Base-by-base conservation (phyloP, 1,140 invertebrate species). In the Cylas formicarius region DNA sequence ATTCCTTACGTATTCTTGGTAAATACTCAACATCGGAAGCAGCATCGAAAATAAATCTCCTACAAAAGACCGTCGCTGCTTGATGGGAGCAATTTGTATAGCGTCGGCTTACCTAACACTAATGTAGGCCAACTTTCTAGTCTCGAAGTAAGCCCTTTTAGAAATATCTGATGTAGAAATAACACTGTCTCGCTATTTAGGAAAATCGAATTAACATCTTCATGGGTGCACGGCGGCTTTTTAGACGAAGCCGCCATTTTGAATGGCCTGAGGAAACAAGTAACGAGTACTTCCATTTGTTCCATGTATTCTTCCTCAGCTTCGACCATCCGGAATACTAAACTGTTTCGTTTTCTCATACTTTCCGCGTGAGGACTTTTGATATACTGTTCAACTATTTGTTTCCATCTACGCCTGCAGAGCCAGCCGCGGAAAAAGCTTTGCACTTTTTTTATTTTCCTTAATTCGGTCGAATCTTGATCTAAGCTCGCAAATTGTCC, bases 181-280 rank as follows among this genome's bases (percentile, higher is more conserved):
- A 96, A 71, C 29, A 96, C 80, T 0, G 90, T 94, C 68, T 96
- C 91, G 58, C 86, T 88, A 69, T 96, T 96, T 20, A 96, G 71
- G 69, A 94, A 96, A 54, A 95, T 94, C 21, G 90, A 94, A 67
- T 91, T 94, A 36, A 95, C 87, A 60, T 96, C 91, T 65, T 95
- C 91, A 62, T 96, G 91, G 2, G 83, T 83, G 60, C 90, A 91
- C 0, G 90, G 89, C 4, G 91, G 90, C 63, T 89, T 91, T 67
- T 93, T 93, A 2, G 87, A 90, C 56, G 86, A 89, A 14, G 90
- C 90, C 4, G 88, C 88, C 90, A 96, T 96, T 70, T 90, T 86
- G 60, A 94, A 87, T 3, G 91, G 90, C 31, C 90, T 75, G 16
- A 93, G 69, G 65, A 93, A 94, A 65, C 89, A 91, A n/a, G 86